Evolutionary conservation across 2,113 vertebrate genomes (phyloP).

Genomic region (Campylomormyrus numenius): DNA sequence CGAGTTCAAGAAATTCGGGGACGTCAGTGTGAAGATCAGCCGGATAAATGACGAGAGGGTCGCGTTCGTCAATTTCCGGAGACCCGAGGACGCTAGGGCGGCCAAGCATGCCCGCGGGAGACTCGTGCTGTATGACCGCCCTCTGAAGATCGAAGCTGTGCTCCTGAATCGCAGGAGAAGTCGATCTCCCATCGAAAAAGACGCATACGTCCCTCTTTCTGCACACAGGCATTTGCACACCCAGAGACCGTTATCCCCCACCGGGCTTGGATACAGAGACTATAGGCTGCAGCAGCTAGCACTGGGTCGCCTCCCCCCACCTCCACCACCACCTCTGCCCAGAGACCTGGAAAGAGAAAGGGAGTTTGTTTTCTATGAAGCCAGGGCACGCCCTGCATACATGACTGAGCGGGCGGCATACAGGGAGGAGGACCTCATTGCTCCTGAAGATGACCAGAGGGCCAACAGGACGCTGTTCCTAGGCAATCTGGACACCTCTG

Average conservation of each 20-base stretch:
- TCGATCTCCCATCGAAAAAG: conserved; percentile 82
- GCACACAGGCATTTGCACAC: conserved; percentile 67
- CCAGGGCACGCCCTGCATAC: conserved; percentile 76
- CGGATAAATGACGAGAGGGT: conserved; percentile 83
- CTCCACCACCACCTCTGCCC: conserved; percentile 78
- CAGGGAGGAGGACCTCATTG: conserved; percentile 84
- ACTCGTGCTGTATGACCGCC: conserved; percentile 87
- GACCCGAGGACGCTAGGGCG: conserved; percentile 84
- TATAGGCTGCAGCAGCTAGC: conserved; percentile 89
- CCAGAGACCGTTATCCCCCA: conserved; percentile 78
- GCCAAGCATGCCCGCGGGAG: conserved; percentile 89
- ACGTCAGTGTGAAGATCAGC: conserved; percentile 92
- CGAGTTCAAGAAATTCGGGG: conserved; percentile 92
- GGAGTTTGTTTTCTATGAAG: conserved; percentile 81
- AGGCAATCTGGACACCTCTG: conserved; percentile 88
- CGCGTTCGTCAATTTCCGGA: conserved; percentile 88
- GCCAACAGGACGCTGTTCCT: conserved; percentile 93
- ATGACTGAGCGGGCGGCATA: conserved; percentile 77
- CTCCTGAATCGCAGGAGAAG: conserved; percentile 76
- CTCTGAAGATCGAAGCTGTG: conserved; percentile 88
- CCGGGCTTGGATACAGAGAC: conserved; percentile 83
- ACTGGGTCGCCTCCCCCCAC: conserved; percentile 81
- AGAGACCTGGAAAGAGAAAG: conserved; percentile 81
- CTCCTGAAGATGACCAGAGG: conserved; percentile 89
- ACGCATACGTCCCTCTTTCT: conserved; percentile 61